Percentiles rank a stretch among this genome's conserved stretches.
These are phyloP conservation scores for Torymus auratus DNA, from an alignment of 2,888 invertebrate species.

Conservation along the genomic window DNA sequence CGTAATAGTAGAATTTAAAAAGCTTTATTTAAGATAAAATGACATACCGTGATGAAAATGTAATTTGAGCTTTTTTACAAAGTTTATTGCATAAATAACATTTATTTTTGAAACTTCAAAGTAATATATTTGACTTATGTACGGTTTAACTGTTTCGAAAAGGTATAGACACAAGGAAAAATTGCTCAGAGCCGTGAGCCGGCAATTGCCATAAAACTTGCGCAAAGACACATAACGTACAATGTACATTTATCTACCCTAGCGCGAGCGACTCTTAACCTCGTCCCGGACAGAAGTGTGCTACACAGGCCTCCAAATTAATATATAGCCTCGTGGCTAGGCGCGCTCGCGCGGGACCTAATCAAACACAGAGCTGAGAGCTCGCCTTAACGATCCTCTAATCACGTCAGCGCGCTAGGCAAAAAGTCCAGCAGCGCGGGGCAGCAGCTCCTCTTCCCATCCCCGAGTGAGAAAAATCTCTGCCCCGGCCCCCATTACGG, in stretches of 20 bases:
- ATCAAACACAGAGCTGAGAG: slow-evolving; percentile 4
- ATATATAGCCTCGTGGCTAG: slow-evolving; percentile 17
- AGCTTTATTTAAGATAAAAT: no score
- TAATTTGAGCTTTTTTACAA: no score
- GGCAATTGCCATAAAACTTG: background rate
- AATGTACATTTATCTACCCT: slow-evolving; percentile 20
- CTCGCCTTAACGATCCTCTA: slow-evolving; percentile 45
- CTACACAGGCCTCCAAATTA: slow-evolving; percentile 22
- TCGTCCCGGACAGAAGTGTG: background rate
- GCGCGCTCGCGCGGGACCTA: background rate
- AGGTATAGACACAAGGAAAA: background rate
- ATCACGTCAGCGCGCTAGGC: slow-evolving; percentile 14
- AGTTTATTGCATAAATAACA: no score
- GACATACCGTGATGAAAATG: no score
- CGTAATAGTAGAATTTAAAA: no score
- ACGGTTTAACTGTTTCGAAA: no score
- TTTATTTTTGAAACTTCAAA: no score
- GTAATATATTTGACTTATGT: no score
- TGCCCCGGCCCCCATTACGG: background rate
- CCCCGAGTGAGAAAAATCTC: background rate
- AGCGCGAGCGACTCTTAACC: background rate
- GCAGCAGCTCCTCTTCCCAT: background rate
- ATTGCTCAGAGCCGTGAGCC: background rate
- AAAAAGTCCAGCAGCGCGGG: no score
- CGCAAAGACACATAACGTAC: slow-evolving; percentile 16